Percentiles rank a stretch among this genome's conserved stretches.
phyloP scores from a whole-genome alignment of 2,113 vertebrate species.

The Poicephalus gulielmi region DNA sequence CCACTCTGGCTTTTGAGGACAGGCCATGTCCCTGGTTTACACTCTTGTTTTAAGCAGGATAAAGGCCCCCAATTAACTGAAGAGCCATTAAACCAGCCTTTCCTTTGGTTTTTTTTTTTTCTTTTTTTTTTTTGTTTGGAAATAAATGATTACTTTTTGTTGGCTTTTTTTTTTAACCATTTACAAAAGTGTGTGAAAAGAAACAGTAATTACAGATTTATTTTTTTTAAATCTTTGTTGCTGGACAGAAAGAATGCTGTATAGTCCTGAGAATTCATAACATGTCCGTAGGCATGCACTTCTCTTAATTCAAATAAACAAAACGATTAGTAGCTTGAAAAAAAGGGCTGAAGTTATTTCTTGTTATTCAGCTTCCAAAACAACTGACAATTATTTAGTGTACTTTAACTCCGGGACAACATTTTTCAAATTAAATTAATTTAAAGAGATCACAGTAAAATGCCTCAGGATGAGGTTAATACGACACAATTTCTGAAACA shows the following conservation, averaged over 20 bases:
- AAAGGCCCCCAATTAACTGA: neutral
- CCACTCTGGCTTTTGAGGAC: neutral
- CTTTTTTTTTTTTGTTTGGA: neutral
- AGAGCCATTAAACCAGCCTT: neutral
- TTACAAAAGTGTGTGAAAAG: neutral
- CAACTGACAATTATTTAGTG: neutral
- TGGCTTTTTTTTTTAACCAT: neutral
- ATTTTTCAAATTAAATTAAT: conserved; percentile 40
- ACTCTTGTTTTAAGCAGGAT: neutral
- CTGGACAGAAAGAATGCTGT: neutral
- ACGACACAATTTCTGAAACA: neutral
- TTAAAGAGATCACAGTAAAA: conserved; percentile 6
- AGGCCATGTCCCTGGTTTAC: neutral
- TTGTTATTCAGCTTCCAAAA: conserved; percentile 10
- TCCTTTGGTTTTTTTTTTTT: neutral
- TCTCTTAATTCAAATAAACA: conserved; percentile 31
- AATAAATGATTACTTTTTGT: neutral
- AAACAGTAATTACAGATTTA: neutral
- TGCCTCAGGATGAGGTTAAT: conserved; percentile 13
- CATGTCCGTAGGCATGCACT: fast-evolving
- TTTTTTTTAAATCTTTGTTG: neutral
- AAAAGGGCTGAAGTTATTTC: neutral
- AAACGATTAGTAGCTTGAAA: conserved; percentile 6
- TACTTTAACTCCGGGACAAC: neutral
- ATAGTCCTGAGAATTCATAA: neutral